Evolutionary conservation across 2,797 vertebrate species (phyloP), one percentile per base, ranked within the genome.

Genomic region (Scarus forsteni): DNA sequence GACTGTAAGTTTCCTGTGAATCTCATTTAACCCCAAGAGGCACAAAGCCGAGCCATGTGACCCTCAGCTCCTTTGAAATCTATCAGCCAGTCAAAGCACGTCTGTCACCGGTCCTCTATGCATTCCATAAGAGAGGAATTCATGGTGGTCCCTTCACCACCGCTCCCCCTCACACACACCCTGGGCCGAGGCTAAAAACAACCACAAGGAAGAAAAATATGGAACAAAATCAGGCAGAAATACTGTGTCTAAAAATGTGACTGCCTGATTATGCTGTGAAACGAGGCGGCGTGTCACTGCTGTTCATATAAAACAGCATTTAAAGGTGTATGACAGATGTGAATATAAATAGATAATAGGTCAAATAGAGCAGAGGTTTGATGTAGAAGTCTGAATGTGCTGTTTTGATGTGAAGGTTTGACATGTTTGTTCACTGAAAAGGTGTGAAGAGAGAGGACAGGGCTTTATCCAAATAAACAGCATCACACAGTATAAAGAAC

Each of bases 21-120:
- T 11, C 45, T 44, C 14, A 40, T 60, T 57, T 53, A 67, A 64
- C 51, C 46, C 60, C 61, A 44, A 3, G 44, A 63, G 46, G 34
- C 45, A 68, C 60, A 27, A 70, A 61, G 70, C 78, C 40, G 34
- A 74, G 54, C 27, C 66, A 77, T 66, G 69, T 79, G 75, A 77
- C 73, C 51, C 52, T 27, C 18, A 50, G 53, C 57, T 63, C 64
- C 64, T 80, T 56, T 75, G 74, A 81, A 76, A 61, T 75, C 59
- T 13, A 57, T 34, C 54, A 72, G 70, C 70, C 45, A 66, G 60
- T 58, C 68, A 69, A 66, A 79, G 59, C 49, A 43, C 12, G 14
- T 55, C 66, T 57, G 58, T 60, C 76, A 60, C 5, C 62, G 46
- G 34, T 46, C 27, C 51, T 55, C 42, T 43, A 59, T 18, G 73